Conservation (phyloP, 2,113 vertebrate species). For the Theropithecus gelada region DNA sequence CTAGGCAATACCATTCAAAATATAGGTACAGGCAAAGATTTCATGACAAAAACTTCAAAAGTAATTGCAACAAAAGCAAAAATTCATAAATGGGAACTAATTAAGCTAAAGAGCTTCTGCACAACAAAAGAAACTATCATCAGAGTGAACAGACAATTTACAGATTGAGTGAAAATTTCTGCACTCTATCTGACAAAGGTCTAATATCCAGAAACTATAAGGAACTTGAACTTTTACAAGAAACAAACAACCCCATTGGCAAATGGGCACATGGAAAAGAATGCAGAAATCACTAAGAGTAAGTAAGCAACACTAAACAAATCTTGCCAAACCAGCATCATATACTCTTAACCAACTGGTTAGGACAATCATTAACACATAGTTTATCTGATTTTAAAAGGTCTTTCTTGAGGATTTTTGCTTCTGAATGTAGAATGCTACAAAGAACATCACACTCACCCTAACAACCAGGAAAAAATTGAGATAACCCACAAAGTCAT, state of each 20-base stretch:
- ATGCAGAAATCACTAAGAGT: neutral
- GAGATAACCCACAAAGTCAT: neutral
- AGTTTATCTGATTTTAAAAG: neutral
- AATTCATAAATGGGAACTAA: too few species aligned
- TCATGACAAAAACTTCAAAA: too few species aligned
- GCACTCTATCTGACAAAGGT: too few species aligned
- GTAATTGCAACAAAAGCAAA: too few species aligned
- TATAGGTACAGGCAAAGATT: too few species aligned
- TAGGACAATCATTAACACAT: neutral
- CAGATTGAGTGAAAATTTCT: too few species aligned
- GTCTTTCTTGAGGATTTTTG: neutral
- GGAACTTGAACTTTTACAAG: too few species aligned
- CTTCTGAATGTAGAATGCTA: neutral
- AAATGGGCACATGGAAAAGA: neutral
- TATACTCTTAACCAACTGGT: neutral
- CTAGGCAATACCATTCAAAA: too few species aligned
- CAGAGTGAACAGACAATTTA: too few species aligned
- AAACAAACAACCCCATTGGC: neutral
- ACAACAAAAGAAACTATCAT: too few species aligned
- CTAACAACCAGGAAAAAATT: neutral
- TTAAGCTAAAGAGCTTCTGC: too few species aligned
- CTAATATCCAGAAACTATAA: too few species aligned
- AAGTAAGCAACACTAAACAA: neutral
- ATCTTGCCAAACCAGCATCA: neutral
- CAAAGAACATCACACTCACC: neutral